Evolutionary conservation across 2,113 vertebrate species (phyloP).

Genomic region (Gymnarchus niloticus): DNA sequence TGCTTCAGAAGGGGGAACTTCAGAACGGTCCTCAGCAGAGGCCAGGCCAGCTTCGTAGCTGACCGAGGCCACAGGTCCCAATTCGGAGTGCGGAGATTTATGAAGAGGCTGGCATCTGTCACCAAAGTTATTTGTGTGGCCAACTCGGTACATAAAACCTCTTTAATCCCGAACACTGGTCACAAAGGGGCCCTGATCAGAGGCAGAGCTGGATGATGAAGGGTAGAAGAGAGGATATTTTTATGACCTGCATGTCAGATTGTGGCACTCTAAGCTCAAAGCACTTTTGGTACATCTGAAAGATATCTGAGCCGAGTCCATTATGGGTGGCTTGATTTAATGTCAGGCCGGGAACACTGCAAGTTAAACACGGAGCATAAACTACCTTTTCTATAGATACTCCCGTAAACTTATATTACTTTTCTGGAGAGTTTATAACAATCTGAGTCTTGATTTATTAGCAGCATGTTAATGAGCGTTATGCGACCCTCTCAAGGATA

Average conservation of each 20-base stretch:
- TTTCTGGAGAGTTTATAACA: neutral
- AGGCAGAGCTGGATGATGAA: neutral
- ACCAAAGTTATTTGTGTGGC: conserved; percentile 17
- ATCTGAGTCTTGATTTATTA: neutral
- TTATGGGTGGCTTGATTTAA: conserved; percentile 27
- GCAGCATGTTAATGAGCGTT: neutral
- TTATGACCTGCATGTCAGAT: conserved; percentile 10
- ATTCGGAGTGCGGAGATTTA: conserved; percentile 28
- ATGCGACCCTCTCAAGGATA: neutral
- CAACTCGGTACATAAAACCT: conserved; percentile 19
- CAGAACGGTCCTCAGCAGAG: neutral
- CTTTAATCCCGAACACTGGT: conserved; percentile 23
- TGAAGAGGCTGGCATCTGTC: conserved; percentile 11
- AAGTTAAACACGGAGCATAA: conserved; percentile 9
- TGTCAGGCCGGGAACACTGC: conserved; percentile 2
- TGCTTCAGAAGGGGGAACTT: conserved; percentile 10
- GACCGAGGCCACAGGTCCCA: conserved; percentile 30
- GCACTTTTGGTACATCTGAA: conserved; percentile 19
- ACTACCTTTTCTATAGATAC: neutral
- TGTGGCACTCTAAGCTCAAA: conserved; percentile 24
- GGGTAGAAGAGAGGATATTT: neutral
- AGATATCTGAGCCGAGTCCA: conserved; percentile 25
- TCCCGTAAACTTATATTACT: neutral
- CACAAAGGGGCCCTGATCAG: conserved; percentile 14
- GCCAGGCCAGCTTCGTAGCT: neutral